These are phyloP conservation scores for Carettochelys insculpta DNA, from an alignment of 2,113 vertebrate genomes.

Conservation along the genomic window DNA sequence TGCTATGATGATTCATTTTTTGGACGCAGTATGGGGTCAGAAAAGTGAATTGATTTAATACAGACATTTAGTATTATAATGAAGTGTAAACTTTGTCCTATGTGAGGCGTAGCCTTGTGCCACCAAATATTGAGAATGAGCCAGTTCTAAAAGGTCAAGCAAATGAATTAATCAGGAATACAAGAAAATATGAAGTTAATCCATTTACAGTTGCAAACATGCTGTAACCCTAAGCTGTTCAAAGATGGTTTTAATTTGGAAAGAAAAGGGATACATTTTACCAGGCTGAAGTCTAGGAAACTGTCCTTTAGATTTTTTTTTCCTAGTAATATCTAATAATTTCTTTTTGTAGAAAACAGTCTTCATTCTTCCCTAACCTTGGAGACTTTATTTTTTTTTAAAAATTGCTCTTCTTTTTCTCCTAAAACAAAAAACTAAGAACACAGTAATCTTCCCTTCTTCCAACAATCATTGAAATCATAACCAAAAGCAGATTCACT, in stretches of 20 bases:
- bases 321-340: neutral
- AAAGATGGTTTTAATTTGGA: neutral
- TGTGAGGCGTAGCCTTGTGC: neutral
- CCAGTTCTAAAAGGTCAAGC: neutral
- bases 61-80: neutral
- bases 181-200: neutral
- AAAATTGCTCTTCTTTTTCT: neutral
- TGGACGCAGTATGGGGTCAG: neutral
- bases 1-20: neutral
- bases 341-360: neutral
- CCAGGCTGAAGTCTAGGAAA: neutral
- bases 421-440: neutral
- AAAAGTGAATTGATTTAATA: conserved; percentile 28
- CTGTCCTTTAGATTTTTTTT: neutral
- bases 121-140: neutral
- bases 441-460: neutral
- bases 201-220: neutral
- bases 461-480: conserved; percentile 44
- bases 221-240: neutral
- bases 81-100: neutral
- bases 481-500: conserved; percentile 31
- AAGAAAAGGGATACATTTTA: neutral
- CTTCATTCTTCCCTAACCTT: neutral
- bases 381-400: neutral
- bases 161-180: neutral